Evolutionary conservation across 2,888 invertebrate genomes (phyloP).

Genomic region (Agrochola macilenta): DNA sequence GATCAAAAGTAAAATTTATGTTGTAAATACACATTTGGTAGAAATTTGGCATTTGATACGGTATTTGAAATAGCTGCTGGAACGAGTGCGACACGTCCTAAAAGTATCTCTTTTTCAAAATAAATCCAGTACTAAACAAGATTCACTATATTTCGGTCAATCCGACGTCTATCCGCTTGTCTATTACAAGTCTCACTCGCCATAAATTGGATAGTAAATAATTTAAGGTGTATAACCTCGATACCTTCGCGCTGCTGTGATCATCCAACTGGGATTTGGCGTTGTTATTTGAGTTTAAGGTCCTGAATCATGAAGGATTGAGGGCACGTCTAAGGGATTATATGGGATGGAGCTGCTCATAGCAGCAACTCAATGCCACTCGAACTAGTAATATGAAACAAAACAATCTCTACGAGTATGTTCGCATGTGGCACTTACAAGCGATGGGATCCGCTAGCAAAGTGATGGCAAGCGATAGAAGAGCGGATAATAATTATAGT

Average conservation of each 20-base stretch:
- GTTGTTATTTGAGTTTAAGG: slow-evolving; percentile 17
- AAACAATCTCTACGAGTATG: neutral
- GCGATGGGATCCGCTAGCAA: neutral
- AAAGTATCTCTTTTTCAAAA: slow-evolving; percentile 16
- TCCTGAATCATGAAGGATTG: slow-evolving; percentile 15
- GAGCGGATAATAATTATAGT: neutral
- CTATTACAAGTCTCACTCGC: slow-evolving; percentile 46
- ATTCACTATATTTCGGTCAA: slow-evolving; percentile 20
- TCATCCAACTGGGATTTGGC: slow-evolving; percentile 39
- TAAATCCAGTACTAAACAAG: slow-evolving; percentile 16
- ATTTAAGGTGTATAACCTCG: slow-evolving; percentile 40
- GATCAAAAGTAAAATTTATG: neutral
- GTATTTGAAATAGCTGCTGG: neutral
- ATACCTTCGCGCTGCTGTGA: neutral
- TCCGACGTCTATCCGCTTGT: slow-evolving; percentile 50
- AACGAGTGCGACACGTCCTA: neutral
- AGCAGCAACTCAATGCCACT: neutral
- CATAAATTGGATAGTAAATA: slow-evolving; percentile 51
- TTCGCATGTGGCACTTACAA: neutral
- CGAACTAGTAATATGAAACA: neutral
- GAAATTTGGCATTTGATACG: neutral
- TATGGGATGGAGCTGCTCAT: neutral
- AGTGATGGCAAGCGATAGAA: neutral
- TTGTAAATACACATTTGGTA: neutral
- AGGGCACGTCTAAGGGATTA: neutral